These are phyloP conservation scores for Sander vitreus DNA, from an alignment of 2,113 vertebrate genomes.

Conservation along the genomic window DNA sequence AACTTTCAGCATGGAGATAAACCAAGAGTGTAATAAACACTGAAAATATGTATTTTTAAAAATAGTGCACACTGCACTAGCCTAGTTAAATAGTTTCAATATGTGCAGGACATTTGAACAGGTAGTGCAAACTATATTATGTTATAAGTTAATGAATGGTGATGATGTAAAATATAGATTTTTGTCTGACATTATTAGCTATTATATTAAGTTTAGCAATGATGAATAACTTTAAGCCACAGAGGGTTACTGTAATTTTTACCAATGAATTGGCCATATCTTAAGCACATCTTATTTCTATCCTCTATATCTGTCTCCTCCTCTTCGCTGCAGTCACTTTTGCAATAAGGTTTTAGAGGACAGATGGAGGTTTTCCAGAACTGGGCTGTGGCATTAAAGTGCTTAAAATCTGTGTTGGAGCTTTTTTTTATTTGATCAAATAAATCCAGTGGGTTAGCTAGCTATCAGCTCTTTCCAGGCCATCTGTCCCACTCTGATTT, in stretches of 20 bases:
- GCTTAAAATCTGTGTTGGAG: slow-evolving; percentile 67
- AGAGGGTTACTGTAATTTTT: not conserved
- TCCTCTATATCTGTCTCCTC: slow-evolving; percentile 19
- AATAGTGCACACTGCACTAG: not conserved
- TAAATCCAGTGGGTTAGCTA: slow-evolving; percentile 67
- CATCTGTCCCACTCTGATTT: slow-evolving; percentile 71
- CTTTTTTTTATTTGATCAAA: slow-evolving; percentile 70
- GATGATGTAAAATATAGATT: slow-evolving; percentile 1
- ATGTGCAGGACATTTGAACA: not conserved
- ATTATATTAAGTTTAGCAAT: slow-evolving; percentile 18
- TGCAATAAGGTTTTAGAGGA: slow-evolving; percentile 53
- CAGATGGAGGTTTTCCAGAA: slow-evolving; percentile 68
- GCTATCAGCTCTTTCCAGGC: slow-evolving; percentile 72
- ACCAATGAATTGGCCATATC: slow-evolving; percentile 9
- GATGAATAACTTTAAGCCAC: slow-evolving; percentile 17
- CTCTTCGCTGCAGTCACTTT: slow-evolving; percentile 20
- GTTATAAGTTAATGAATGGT: not conserved
- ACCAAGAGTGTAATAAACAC: slow-evolving; percentile 1
- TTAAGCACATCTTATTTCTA: slow-evolving; percentile 39
- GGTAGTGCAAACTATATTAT: not conserved
- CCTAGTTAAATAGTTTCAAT: slow-evolving; percentile 11
- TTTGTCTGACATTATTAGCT: not conserved
- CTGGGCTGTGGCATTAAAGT: slow-evolving; percentile 64
- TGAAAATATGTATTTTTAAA: not conserved
- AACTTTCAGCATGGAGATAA: slow-evolving; percentile 20